These are phyloP conservation scores for Lycocerus yunnanus DNA, from an alignment of 2,888 invertebrate species.

Conservation along the genomic window DNA sequence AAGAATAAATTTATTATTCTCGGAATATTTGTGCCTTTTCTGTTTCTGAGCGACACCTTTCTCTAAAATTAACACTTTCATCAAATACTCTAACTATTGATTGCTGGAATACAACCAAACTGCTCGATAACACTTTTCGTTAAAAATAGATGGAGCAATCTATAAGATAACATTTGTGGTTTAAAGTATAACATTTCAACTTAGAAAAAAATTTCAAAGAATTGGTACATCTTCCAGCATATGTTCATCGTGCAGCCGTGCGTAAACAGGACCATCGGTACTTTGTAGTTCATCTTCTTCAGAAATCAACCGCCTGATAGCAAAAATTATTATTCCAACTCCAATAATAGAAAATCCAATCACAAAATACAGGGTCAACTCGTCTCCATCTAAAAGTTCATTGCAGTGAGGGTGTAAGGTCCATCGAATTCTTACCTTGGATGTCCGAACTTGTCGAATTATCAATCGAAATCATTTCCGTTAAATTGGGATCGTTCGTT, in stretches of 20 bases:
- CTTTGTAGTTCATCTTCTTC: not conserved
- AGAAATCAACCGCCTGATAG: slow-evolving; percentile 4
- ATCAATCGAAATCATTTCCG: not conserved
- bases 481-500: not conserved
- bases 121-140: not conserved
- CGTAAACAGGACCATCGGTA: slow-evolving; percentile 10
- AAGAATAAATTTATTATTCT: too few species aligned
- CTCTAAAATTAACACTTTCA: not conserved
- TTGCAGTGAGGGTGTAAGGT: not conserved
- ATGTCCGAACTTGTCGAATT: not conserved
- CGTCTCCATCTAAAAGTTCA: not conserved
- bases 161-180: not conserved
- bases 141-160: not conserved
- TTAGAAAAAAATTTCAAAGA: not conserved
- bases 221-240: slow-evolving; percentile 13
- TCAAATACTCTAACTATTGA: not conserved
- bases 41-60: not conserved
- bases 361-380: slow-evolving; percentile 8
- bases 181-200: too few species aligned
- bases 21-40: not conserved
- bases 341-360: slow-evolving; percentile 17
- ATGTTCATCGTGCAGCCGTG: slow-evolving; percentile 9
- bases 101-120: not conserved
- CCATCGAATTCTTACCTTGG: not conserved
- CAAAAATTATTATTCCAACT: slow-evolving; percentile 6